These are phyloP conservation scores for Chaenogobius annularis DNA, from an alignment of 2,113 vertebrate species.

Conservation along the genomic window DNA sequence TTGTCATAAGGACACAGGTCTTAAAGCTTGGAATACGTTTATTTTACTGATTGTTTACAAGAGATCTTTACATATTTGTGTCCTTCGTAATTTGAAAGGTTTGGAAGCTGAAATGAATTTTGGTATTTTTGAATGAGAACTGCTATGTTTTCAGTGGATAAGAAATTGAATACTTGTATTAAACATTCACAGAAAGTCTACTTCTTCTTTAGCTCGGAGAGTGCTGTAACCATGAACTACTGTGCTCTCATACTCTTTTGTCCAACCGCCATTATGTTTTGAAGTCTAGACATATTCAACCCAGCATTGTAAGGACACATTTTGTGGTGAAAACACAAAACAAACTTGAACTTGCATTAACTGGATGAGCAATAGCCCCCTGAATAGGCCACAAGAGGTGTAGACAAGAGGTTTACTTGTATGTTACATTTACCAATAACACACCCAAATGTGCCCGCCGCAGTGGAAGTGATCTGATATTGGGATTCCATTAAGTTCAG, in stretches of 20 bases:
- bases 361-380: not conserved
- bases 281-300: slow-evolving; percentile 41
- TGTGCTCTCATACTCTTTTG: slow-evolving; percentile 33
- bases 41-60: slow-evolving; percentile 56
- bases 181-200: slow-evolving; percentile 38
- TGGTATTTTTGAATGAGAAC: not conserved
- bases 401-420: not conserved
- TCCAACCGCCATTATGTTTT: slow-evolving; percentile 43
- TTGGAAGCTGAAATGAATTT: slow-evolving; percentile 1
- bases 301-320: slow-evolving; percentile 6
- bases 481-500: slow-evolving; percentile 54
- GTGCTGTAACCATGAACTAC: slow-evolving; percentile 36
- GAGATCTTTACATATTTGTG: slow-evolving; percentile 29
- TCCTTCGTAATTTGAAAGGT: slow-evolving; percentile 15
- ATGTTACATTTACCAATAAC: slow-evolving; percentile 15
- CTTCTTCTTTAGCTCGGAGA: slow-evolving; percentile 15
- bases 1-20: slow-evolving; percentile 45
- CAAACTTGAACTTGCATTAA: slow-evolving; percentile 12
- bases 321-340: not conserved
- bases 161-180: slow-evolving; percentile 34
- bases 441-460: slow-evolving; percentile 8
- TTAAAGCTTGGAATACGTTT: slow-evolving; percentile 59
- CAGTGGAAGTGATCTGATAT: slow-evolving; percentile 33
- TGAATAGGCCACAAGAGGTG: slow-evolving; percentile 2
- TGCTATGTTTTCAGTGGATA: slow-evolving; percentile 3